Base-by-base conservation (phyloP, 1,140 invertebrate species). In the Pantala flavescens region DNA sequence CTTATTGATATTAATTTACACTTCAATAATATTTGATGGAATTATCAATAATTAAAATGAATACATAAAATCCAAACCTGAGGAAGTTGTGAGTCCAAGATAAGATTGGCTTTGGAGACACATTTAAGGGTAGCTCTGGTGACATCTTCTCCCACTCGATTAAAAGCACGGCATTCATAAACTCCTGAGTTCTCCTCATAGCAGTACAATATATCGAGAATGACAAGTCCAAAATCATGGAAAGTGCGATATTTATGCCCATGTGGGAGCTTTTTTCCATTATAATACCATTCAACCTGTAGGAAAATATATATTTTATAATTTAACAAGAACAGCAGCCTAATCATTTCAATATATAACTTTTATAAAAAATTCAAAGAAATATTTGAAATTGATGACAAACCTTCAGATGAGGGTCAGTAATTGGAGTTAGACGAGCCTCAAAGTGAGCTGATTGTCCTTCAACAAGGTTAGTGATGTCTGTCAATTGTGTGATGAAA, bases 201-300 rank as follows among this genome's bases (percentile, higher is more conserved):
- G 78, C 95, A 97, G 81, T 98, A 98, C 0, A 98, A 84, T 76
- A 99, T 97, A 79, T 98, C 96, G 75, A 99, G 86, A 78, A 97
- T 96, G 42, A 98, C 96, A 81, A 97, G 96, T 76, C 92, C 96
- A 84, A 98, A 98, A 81, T 99, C 96, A 81, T 98, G 95, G 90
- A 97, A 96, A 71, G 95, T 97, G 78, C 95, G 89, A 81, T 96
- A 98, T 75, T 96, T 90, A 84, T 98, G 95, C 24, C 96, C 96
- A 82, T 93, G 91, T 0, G 93, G 92, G 77, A 97, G 84, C 81
- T 95, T 95, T 82, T 95, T 93, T 73, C 94, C 95, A 82, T 98
- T 95, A 79, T 93, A 96, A 80, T 91, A 96, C 95, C 95, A 98
- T 82, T 97, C 94, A 10, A 99, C 95, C 79, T 72, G 36, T 71